Evolutionary conservation across 37 sponge, comb jelly and placozoan species (phyloP), one percentile per base, ranked within the genome.

Genomic region (Bolinopsis microptera): DNA sequence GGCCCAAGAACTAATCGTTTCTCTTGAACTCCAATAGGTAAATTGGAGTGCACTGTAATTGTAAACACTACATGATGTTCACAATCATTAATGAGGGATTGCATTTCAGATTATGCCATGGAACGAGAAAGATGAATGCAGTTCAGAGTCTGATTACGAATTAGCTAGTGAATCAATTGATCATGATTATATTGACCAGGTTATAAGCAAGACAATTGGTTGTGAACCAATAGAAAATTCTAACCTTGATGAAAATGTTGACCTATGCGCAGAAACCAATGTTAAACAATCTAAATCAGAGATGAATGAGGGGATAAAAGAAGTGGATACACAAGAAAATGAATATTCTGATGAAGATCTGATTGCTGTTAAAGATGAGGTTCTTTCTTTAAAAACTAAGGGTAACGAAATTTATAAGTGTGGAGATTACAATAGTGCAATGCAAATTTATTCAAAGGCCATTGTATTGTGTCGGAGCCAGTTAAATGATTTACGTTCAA

Each of bases 141-240:
- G 33, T 35, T 77, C 80, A 21, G 80, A 77, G 1, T 77, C 80
- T 9, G 80, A 77, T 32, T 77, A 77, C 32, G 80, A 77, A 35
- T 36, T 77, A 32, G 80, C 80, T 35, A 13, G 21, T 9, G 80
- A 77, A 16, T 48, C 61, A 48, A 48, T 48, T 18, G 13, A 48
- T 48, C 61, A 48, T 13, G 61, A 48, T 48, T 13, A 48, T 48
- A 48, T 48, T 18, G 61, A 48, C 13, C 61, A 48, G 13, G 61
- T 48, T 48, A 48, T 48, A 18, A 48, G 61, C 13, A 13, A 48
- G 13, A 48, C 61, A 48, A 48, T 48, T 48, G 61, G 61, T 48
- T 48, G 5, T 48, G 80, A 77, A 1, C 33, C 80, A 16, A 16
- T 77, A 21, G 33, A 77, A 77, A 70, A 18, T 24, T 3, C 23